phyloP scores from a whole-genome alignment of 1,140 invertebrate genomes.

The Ridgeia piscesae region DNA sequence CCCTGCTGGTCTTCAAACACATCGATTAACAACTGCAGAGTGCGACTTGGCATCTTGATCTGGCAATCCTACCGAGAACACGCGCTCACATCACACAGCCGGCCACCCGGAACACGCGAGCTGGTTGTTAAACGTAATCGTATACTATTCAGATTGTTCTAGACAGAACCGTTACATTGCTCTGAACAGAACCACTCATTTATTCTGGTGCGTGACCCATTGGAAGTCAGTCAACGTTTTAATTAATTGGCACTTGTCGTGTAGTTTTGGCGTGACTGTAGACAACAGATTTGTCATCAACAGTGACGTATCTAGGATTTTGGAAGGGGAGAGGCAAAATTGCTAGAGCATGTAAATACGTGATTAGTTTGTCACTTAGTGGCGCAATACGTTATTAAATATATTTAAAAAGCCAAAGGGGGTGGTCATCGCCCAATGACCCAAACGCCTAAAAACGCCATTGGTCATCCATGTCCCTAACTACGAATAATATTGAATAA shows the following conservation, averaged over 20 bases:
- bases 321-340: too few species aligned
- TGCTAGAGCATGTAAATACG: too few species aligned
- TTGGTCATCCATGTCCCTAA: background rate
- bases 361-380: too few species aligned
- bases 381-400: too few species aligned
- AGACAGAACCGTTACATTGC: background rate
- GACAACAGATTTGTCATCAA: background rate
- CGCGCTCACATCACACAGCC: background rate
- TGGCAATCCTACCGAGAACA: conserved; percentile 40
- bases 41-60: conserved; percentile 36
- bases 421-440: too few species aligned
- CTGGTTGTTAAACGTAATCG: background rate
- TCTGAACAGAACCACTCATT: too few species aligned
- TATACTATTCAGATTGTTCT: background rate
- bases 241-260: background rate
- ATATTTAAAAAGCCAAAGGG: too few species aligned
- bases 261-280: background rate
- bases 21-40: conserved; percentile 36
- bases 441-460: too few species aligned
- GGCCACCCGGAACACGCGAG: background rate
- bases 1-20: conserved; percentile 40
- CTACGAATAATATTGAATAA: background rate
- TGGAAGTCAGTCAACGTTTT: background rate
- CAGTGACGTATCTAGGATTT: too few species aligned
- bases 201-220: background rate